Evolutionary conservation across 2,888 invertebrate species (phyloP), one percentile per base, ranked within the genome.

Genomic region (Chrysolina americana): DNA sequence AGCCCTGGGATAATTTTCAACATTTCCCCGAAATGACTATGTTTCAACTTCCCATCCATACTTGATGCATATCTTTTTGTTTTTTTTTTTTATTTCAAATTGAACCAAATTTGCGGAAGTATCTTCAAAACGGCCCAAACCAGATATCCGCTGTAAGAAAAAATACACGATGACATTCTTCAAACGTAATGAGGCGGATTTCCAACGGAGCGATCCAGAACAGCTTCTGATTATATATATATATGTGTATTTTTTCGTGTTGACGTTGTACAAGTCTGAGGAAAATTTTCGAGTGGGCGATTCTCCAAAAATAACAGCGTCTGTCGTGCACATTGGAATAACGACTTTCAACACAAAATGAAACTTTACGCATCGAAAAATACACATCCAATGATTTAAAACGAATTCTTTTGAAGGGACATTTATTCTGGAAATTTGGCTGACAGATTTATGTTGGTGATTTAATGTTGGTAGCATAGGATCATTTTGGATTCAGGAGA

Each of bases 201-300:
- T 68, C 68, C 53, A 36, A 41, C 10, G 53, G 53, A 73, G 64
- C 50, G 62, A 68, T 56, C 28, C 44, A 15, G 36, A 64, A 68
- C 50, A 53, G 41, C 53, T 41, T 41, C 47, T 28, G 47, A 23
- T 41, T 50, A 64, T 50, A 23, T 4, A 17, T 50, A 19, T 68
- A 68, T 41, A 23, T 4, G 28, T 50, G 36, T 68, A 68, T 41
- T 63, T 73, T 73, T 73, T 63, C 48, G 21, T 68, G 15, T 23
- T 48, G 36, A 47, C 47, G 71, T 66, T 63, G 15, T 68, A 50
- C 62, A 10, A 41, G 69, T 53, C 48, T 63, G 48, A 17, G 68
- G 65, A 73, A 76, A 77, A 74, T 74, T 72, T 69, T 68, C 68
- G 21, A 63, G 79, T 79, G 75, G 79, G 77, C 76, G 79, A 2